Evolutionary conservation across 2,888 invertebrate genomes (phyloP).

Genomic region (Pinctada fucata): DNA sequence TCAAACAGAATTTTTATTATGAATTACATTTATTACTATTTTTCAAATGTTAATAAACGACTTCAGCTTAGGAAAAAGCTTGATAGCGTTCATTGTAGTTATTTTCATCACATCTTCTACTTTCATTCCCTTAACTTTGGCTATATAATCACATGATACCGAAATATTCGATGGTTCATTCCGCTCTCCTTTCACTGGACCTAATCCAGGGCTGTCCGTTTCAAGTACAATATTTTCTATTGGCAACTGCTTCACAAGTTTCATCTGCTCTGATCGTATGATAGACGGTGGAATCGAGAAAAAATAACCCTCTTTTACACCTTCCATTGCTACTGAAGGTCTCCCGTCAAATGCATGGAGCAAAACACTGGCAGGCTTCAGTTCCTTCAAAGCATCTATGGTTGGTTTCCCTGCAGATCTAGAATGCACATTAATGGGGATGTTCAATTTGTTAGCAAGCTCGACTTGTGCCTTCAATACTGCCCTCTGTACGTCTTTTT

Average conservation of each 20-base stretch:
- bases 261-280: constrained; percentile 74
- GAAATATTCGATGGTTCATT: constrained; percentile 75
- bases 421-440: constrained; percentile 76
- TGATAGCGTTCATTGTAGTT: constrained; percentile 75
- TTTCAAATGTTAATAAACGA: neutral
- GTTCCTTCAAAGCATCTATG: constrained; percentile 72
- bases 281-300: constrained; percentile 78
- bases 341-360: constrained; percentile 78
- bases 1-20: too few species aligned
- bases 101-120: constrained; percentile 65
- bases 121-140: constrained; percentile 72
- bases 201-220: constrained; percentile 78
- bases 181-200: constrained; percentile 73
- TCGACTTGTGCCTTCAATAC: constrained; percentile 75
- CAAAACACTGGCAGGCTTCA: constrained; percentile 68
- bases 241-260: constrained; percentile 75
- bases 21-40: too few species aligned
- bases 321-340: constrained; percentile 74
- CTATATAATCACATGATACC: constrained; percentile 75
- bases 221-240: constrained; percentile 76
- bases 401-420: constrained; percentile 77
- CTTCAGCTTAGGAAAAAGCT: constrained; percentile 71
- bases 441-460: constrained; percentile 9
- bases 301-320: constrained; percentile 74
- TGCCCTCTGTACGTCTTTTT: constrained; percentile 73